Evolutionary conservation across 1,140 invertebrate genomes (phyloP).

Genomic region (Diabrotica virgifera): DNA sequence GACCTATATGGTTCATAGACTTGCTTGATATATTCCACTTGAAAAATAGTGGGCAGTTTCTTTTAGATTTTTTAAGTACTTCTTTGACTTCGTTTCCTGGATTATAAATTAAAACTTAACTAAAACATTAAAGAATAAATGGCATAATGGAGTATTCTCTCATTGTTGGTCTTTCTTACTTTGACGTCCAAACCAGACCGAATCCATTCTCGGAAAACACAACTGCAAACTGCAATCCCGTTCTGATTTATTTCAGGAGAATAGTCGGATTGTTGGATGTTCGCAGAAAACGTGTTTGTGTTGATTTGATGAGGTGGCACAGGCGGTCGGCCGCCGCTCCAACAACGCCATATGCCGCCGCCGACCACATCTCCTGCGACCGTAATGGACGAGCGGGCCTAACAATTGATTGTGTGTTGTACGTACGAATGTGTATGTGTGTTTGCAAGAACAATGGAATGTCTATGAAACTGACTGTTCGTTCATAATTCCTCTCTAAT

Average conservation of each 20-base stretch:
- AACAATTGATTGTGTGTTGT: background rate
- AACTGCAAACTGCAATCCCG: background rate
- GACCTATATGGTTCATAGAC: too few relatives aligned
- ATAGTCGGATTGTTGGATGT: slow-evolving; percentile 3
- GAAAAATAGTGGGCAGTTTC: too few relatives aligned
- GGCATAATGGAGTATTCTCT: too few relatives aligned
- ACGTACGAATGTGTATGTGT: background rate
- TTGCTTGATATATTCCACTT: too few relatives aligned
- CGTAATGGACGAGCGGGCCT: slow-evolving; percentile 8
- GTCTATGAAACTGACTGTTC: background rate
- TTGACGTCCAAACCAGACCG: background rate
- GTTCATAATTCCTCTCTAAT: slow-evolving; percentile 2
- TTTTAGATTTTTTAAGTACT: too few relatives aligned
- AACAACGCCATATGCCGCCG: slow-evolving; percentile 7
- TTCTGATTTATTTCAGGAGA: background rate
- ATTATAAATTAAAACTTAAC: too few relatives aligned
- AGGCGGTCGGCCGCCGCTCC: background rate
- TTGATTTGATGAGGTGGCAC: slow-evolving; percentile 19
- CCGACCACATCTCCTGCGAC: slow-evolving; percentile 6
- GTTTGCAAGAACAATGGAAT: slow-evolving; percentile 9
- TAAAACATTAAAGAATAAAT: too few relatives aligned
- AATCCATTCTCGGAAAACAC: background rate
- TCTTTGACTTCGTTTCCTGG: too few relatives aligned
- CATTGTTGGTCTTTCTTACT: background rate
- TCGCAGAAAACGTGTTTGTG: slow-evolving; percentile 14